A percentile compares a stretch with the other conserved stretches of the same genome.
Conservation (phyloP, 2,797 vertebrate genomes). For the Caiman crocodilus region DNA sequence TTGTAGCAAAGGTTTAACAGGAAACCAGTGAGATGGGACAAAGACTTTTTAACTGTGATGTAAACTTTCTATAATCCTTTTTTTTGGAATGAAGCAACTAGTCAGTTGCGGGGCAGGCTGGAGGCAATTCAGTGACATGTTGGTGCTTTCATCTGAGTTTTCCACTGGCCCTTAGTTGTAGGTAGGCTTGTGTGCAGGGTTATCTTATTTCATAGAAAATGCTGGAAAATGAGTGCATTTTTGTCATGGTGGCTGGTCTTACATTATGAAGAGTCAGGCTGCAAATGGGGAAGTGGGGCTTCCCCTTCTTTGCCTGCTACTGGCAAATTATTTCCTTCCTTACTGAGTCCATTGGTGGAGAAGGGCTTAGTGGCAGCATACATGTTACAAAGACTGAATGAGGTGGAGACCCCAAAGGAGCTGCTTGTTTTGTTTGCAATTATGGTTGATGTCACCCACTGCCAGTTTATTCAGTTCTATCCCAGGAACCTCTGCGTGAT, state of each 20-base stretch:
- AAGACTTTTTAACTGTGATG: neutral
- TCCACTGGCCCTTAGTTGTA: neutral
- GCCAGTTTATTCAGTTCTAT: neutral
- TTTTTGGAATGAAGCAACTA: neutral
- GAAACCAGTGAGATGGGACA: neutral
- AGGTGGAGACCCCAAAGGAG: accelerated
- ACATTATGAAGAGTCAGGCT: neutral
- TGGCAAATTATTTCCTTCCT: neutral
- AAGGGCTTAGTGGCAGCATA: neutral
- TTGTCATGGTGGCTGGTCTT: neutral
- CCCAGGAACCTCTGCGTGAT: neutral
- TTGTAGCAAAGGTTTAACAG: neutral
- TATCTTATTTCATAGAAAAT: neutral
- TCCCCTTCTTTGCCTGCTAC: neutral
- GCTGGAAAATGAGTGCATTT: neutral
- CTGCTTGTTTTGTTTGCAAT: neutral
- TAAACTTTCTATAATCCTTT: neutral
- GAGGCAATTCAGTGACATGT: accelerated
- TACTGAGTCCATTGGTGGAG: neutral
- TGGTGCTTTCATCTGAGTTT: neutral
- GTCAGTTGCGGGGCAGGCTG: neutral
- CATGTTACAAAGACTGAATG: neutral
- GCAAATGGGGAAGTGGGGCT: neutral
- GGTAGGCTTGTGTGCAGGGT: neutral
- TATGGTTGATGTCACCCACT: neutral